Percentiles rank a stretch among this genome's conserved stretches.
Conservation (phyloP, 2,888 invertebrate species). For the Dugesia japonica region DNA sequence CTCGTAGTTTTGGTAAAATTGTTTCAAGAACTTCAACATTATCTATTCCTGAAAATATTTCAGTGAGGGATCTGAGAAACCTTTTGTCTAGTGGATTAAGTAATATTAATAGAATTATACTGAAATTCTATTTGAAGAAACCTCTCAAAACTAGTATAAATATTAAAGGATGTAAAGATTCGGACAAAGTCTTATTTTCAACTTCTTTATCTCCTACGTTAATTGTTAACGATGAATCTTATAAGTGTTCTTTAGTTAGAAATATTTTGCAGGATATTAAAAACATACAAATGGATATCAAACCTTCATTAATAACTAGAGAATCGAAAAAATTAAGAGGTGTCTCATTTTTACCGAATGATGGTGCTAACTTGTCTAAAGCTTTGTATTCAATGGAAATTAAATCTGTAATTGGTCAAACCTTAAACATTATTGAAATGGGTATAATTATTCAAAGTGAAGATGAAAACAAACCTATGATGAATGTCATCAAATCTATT, state of each 20-base stretch:
- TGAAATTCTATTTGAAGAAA: neutral
- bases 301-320: neutral
- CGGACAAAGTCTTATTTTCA: neutral
- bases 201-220: neutral
- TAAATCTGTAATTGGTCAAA: neutral
- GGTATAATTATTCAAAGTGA: neutral
- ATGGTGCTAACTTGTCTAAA: neutral
- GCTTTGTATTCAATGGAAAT: neutral
- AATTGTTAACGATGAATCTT: neutral
- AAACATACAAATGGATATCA: neutral
- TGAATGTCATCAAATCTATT: neutral
- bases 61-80: neutral
- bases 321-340: neutral
- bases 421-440: neutral
- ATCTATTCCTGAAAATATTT: neutral
- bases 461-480: neutral
- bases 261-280: neutral
- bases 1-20: neutral
- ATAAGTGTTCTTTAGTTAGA: neutral
- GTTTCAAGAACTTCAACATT: neutral
- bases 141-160: neutral
- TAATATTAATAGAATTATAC: neutral
- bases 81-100: neutral
- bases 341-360: neutral
- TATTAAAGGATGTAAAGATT: conserved; percentile 6